Evolutionary conservation across 2,113 vertebrate species (phyloP), one percentile per base, ranked within the genome.

Genomic region (Oryzias curvinotus): DNA sequence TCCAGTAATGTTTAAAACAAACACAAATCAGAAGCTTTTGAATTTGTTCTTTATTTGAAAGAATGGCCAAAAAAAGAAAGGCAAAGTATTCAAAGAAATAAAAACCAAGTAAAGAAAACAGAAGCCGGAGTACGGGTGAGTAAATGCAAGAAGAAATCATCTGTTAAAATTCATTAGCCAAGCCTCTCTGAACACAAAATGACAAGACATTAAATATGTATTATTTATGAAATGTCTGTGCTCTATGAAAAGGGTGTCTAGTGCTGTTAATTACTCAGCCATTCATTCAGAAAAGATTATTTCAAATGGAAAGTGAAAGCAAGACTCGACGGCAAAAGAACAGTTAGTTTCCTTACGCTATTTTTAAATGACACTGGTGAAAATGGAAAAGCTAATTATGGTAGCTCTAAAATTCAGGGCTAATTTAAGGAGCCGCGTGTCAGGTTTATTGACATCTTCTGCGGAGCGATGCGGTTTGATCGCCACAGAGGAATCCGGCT

Each of bases 191-290:
- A 92, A 88, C 88, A 87, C 87, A 89, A 90, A 92, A 92, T 90
- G 89, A 91, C 91, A 90, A 90, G 89, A 90, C 89, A 91, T 93
- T 92, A 91, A 92, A 91, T 91, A 93, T 91, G 87, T 91, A 91
- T 91, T 92, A 91, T 93, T 93, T 92, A 91, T 90, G 87, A 92
- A 91, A 90, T 90, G 91, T 89, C 89, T 85, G 78, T 80, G 87
- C 88, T 89, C 85, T 87, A 80, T 77, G 88, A 90, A 89, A 90
- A 90, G 85, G 82, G 78, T 86, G 78, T 87, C 81, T 85, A 88
- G 87, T 87, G 87, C 85, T 91, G 91, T 91, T 92, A 93, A 92
- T 92, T 91, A 92, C 90, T 90, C 79, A 92, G 81, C 87, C 89
- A 92, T 92, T 94, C 91, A 90, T 85, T 92, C 80, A 87, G 90